Evolutionary conservation across 2,113 vertebrate species (phyloP).

Genomic region (Myiagra hebetior): DNA sequence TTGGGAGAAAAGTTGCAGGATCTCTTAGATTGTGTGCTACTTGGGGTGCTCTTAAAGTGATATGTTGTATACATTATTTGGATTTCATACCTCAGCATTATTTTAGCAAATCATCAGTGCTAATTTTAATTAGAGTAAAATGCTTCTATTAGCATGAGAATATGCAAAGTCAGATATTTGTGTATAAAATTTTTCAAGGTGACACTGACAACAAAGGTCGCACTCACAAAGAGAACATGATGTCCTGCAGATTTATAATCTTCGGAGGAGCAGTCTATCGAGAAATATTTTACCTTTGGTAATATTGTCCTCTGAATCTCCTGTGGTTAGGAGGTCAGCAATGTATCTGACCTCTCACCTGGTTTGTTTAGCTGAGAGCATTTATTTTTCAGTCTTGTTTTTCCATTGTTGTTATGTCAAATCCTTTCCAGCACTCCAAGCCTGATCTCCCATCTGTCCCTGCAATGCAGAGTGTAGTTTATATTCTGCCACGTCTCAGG

Average conservation of each 20-base stretch:
- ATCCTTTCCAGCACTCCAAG: background rate
- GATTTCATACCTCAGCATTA: background rate
- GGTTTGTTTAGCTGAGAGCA: background rate
- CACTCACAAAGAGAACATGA: background rate
- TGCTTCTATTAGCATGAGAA: background rate
- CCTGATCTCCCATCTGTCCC: background rate
- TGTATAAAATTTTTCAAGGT: background rate
- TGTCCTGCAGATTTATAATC: background rate
- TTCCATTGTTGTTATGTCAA: background rate
- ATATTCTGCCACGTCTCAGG: background rate
- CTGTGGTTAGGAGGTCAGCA: background rate
- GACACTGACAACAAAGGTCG: background rate
- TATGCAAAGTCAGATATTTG: background rate
- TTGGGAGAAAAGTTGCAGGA: background rate
- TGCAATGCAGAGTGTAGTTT: background rate
- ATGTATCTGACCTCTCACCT: background rate
- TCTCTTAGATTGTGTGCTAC: background rate
- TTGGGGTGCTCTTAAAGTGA: background rate
- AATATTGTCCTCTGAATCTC: background rate
- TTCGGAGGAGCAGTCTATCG: background rate
- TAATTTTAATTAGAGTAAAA: slow-evolving; percentile 1
- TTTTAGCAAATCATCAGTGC: background rate
- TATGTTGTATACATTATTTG: slow-evolving; percentile 9
- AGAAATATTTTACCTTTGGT: background rate
- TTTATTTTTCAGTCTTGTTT: background rate